Evolutionary conservation across 2,888 invertebrate genomes (phyloP), one percentile per base, ranked within the genome.

Genomic region (Leptopilina myrica): DNA sequence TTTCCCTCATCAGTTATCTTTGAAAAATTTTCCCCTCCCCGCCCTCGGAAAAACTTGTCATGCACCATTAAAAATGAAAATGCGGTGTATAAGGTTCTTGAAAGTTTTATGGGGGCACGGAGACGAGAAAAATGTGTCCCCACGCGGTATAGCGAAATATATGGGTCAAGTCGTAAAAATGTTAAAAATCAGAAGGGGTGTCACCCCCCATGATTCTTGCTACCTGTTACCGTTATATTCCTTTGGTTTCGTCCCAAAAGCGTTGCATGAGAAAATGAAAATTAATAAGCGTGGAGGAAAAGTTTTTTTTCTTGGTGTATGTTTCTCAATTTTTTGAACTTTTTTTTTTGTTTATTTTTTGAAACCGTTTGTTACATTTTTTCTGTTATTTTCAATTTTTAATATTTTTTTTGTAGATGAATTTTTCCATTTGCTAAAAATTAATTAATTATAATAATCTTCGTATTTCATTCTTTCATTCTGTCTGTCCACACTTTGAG

Each of bases 81-180:
- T 49, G 20, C 20, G 20, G 20, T n/a, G 69, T 73, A 73, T 73
- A 73, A 73, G 77, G 76, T 65, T 46, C 78, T 26, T 15, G 49
- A 26, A 80, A 43, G 7, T 80, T 83, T 83, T 83, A 82, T 79
- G 81, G 59, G 77, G 81, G 75, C 80, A 69, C 15, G 80, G 33
- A 43, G 43, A 43, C 0, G 43, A 79, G 69, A 78, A 78, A 69
- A 14, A 53, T 69, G 15, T 53, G 1, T 12, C 11, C 33, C 53
- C 53, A 53, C 12, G 33, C 33, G 33, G 33, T 33, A 33, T 12
- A 26, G 69, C 53, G 69, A 80, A 80, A 81, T 80, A 83, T 80
- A 76, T 83, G 80, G 81, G 80, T 79, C 79, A 83, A 69, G 83
- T 80, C 80, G 77, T 83, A 81, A 83, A 83, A n/a, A 56, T 59